A percentile compares a stretch with the other conserved stretches of the same genome.
Evolutionary conservation across 2,113 vertebrate genomes (phyloP).

Genomic region (Craseonycteris thonglongyai): DNA sequence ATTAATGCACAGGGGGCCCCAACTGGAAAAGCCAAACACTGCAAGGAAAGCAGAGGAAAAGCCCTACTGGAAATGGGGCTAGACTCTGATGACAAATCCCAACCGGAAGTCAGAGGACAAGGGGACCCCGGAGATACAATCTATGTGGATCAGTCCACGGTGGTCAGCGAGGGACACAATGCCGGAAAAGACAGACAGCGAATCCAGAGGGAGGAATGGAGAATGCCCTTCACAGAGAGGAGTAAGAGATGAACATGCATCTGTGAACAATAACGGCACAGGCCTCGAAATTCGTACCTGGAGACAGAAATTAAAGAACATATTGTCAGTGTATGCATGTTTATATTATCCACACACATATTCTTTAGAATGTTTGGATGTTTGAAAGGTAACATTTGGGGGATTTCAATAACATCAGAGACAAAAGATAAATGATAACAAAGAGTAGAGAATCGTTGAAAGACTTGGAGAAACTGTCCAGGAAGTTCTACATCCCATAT

Average conservation of each 20-base stretch:
- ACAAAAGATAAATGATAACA: neutral
- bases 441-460: neutral
- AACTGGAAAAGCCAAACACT: neutral
- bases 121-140: neutral
- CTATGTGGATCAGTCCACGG: accelerated
- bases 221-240: neutral
- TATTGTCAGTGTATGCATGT: no score
- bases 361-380: neutral
- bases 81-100: neutral
- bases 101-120: neutral
- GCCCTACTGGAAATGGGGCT: no score
- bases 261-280: neutral
- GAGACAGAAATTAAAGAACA: neutral
- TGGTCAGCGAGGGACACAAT: no score
- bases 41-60: neutral
- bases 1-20: neutral
- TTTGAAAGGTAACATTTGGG: neutral
- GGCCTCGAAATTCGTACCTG: neutral
- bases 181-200: neutral
- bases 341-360: neutral
- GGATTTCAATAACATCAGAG: neutral
- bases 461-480: neutral
- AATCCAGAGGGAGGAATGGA: neutral
- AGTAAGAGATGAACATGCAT: neutral
- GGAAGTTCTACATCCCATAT: neutral